Evolutionary conservation across 2,113 vertebrate genomes (phyloP), one percentile per base, ranked within the genome.

Genomic region (Beaufortia kweichowensis): DNA sequence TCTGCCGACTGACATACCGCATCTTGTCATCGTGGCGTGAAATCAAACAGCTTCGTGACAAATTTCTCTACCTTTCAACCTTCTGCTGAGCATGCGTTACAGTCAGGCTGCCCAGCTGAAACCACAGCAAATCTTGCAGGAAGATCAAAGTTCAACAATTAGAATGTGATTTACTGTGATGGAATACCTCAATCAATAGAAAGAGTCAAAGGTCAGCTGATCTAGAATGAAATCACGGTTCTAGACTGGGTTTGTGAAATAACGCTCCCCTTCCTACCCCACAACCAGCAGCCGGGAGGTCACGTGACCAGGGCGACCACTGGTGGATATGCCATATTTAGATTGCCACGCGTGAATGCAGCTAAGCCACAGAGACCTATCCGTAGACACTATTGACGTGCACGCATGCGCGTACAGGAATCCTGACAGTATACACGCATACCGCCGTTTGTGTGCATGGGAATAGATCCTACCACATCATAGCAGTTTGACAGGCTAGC

Each of bases 231-330:
- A 83, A 73, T 75, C 50, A 39, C 56, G 53, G 46, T 15, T 66
- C 60, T 41, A 35, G 10, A 17, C 39, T 33, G 21, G 7, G 41
- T n/a, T 14, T 17, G 23, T 65, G 76, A 79, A 64, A 61, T 28
- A 33, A 48, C 61, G 3, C 56, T 65, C 48, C 56, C 29, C 23
- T 65, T 62, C 68, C 43, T 14, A 35, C 60, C 26, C 48, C 41
- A 48, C 21, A 3, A 14, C 39, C 56, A 1, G 55, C 57, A 17
- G 26, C 39, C 39, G 24, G 21, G 56, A 33, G 39, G 71, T 78
- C 84, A 83, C 41, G 71, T 85, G 84, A 82, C 57, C 41, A 26
- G 8, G 74, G 35, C 79, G 75, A 59, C 70, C 65, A 75, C 77
- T 60, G 70, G 69, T 70, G 79, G 81, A 81, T 70, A 66, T 78